Base-by-base conservation (phyloP, 2,797 vertebrate species). In the Enteromius radiatus region DNA sequence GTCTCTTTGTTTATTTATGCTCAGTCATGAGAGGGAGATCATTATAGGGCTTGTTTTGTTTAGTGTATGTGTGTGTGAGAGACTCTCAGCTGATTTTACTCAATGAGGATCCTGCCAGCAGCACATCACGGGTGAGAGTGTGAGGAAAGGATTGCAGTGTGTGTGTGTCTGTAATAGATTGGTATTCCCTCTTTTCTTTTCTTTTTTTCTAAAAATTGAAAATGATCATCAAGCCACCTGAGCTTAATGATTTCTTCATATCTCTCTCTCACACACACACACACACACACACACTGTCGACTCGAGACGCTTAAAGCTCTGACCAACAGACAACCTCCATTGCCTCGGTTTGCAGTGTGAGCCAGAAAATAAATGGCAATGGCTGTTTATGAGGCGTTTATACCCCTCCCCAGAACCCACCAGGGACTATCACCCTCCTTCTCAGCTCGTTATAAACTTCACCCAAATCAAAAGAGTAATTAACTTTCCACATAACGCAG, bases 401-500 rank as follows among this genome's bases (percentile, higher is more conserved):
- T 45, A 47, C 75, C 67, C 80, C 38, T 56, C 36, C 21, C 63
- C 33, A 68, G 28, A 75, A 75, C 59, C 71, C 70, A 64, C 41
- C 1, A 12, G 78, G 83, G 80, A 64, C 73, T 76, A 77, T 85
- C 63, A 77, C 59, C 21, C 86, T 33, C 45, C 47, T 70, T 49
- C 43, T 78, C 23, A 63, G 81, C 86, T 81, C 54, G 56, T 81
- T 84, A 84, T 78, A 76, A 75, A 70, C 74, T 74, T 83, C 59
- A 21, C 74, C 74, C 78, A 76, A 87, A 85, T 87, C 84, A 87
- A 82, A 84, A 84, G 81, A 84, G 78, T 84, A 84, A 87, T 87
- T 85, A 85, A 85, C 63, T 79, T 65, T 75, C 26, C 69, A 45
- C 54, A 33, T 41, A 70, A 81, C 5, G 19, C 41, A 41, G 65